These are phyloP conservation scores for Ceratitis capitata DNA, from an alignment of 1,140 invertebrate species.

Conservation along the genomic window DNA sequence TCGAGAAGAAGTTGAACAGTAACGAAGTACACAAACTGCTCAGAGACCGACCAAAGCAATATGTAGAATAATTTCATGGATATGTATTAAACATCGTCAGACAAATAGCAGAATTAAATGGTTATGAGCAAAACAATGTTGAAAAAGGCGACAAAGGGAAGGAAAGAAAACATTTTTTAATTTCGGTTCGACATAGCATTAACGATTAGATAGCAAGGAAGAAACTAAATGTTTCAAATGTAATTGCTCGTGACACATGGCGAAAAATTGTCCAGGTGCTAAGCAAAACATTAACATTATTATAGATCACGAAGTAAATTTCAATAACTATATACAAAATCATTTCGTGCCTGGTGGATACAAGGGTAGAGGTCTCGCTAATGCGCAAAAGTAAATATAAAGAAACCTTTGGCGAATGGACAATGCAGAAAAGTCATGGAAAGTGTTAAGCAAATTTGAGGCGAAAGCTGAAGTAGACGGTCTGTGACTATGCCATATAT, in stretches of 20 bases:
- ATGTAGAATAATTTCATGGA: neutral
- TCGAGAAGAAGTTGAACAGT: neutral
- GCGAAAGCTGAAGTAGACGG: too few relatives aligned
- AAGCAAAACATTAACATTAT: too few relatives aligned
- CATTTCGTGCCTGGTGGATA: too few relatives aligned
- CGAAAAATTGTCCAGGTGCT: conserved; percentile 27
- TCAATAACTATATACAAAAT: too few relatives aligned
- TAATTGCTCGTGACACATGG: neutral
- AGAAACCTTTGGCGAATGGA: too few relatives aligned
- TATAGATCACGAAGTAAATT: too few relatives aligned
- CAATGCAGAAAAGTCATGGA: too few relatives aligned
- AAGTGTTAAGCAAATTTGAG: too few relatives aligned
- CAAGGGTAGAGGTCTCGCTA: too few relatives aligned
- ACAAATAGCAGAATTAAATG: neutral
- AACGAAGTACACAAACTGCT: neutral
- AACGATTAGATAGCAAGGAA: neutral
- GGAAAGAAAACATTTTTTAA: neutral
- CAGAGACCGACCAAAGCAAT: neutral
- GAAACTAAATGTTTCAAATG: conserved; percentile 37
- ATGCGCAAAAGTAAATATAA: too few relatives aligned
- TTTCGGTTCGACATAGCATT: neutral
- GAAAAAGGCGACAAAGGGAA: neutral
- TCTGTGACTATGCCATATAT: too few relatives aligned
- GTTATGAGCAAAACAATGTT: neutral
- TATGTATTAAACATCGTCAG: neutral